Evolutionary conservation across 2,797 vertebrate species (phyloP).

Genomic region (Macropus fuliginosus): DNA sequence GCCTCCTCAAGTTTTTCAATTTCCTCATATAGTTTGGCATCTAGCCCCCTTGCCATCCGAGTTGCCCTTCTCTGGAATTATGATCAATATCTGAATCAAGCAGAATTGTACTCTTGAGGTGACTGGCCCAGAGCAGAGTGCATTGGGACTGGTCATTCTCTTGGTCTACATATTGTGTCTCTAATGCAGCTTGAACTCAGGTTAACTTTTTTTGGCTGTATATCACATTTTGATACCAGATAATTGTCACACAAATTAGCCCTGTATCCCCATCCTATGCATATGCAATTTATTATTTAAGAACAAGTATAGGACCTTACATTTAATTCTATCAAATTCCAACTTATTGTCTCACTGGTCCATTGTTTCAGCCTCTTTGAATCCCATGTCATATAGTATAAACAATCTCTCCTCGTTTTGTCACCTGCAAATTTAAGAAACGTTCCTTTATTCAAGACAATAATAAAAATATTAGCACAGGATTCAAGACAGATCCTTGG

Average conservation of each 20-base stretch:
- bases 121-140: background rate
- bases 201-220: background rate
- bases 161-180: background rate
- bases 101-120: background rate
- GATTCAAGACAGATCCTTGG: background rate
- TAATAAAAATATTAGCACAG: background rate
- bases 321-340: background rate
- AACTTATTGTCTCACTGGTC: background rate
- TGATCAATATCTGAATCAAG: background rate
- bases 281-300: background rate
- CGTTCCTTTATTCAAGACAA: background rate
- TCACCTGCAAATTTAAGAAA: background rate
- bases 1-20: background rate
- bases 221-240: background rate
- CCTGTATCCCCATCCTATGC: background rate
- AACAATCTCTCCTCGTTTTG: background rate
- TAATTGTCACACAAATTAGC: background rate
- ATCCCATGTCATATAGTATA: background rate
- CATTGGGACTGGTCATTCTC: background rate
- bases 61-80: background rate
- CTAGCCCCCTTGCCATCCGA: background rate
- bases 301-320: background rate
- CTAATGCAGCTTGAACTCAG: background rate
- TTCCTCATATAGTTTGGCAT: background rate
- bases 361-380: background rate